phyloP scores from a whole-genome alignment of 2,113 vertebrate species.

The Saccopteryx bilineata region DNA sequence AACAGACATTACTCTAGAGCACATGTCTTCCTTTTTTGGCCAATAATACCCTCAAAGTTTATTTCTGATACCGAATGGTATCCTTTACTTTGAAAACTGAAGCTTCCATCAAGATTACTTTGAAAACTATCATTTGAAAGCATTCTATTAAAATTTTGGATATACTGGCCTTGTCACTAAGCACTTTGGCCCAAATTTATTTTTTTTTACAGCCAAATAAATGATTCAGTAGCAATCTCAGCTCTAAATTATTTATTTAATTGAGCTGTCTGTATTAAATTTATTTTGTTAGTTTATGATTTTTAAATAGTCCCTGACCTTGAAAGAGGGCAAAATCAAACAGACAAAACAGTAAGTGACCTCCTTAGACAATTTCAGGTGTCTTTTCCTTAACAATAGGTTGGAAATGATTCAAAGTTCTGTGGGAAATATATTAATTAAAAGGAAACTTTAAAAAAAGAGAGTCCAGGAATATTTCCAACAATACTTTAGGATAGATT shows the following conservation, averaged over 20 bases:
- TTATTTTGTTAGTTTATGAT: neutral
- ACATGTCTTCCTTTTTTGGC: neutral
- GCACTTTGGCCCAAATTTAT: neutral
- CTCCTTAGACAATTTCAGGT: neutral
- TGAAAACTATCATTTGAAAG: neutral
- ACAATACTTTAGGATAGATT: neutral
- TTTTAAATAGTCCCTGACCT: constrained; percentile 39
- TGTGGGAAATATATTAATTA: neutral
- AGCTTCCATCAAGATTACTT: neutral
- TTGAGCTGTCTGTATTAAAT: neutral
- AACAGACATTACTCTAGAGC: neutral
- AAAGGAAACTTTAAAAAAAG: neutral
- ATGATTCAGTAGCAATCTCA: neutral
- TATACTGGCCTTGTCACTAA: neutral
- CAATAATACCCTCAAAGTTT: neutral
- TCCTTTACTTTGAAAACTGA: neutral
- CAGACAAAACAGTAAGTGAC: neutral
- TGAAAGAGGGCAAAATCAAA: neutral
- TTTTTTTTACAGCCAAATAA: neutral
- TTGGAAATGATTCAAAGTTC: neutral
- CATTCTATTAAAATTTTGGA: neutral
- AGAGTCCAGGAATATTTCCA: neutral
- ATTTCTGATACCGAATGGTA: neutral
- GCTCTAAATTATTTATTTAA: constrained; percentile 1
- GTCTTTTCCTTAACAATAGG: neutral